A percentile compares a stretch with the other conserved stretches of the same genome.
phyloP scores from a whole-genome alignment of 2,888 invertebrate genomes.

The Ormyrus nitidulus region DNA sequence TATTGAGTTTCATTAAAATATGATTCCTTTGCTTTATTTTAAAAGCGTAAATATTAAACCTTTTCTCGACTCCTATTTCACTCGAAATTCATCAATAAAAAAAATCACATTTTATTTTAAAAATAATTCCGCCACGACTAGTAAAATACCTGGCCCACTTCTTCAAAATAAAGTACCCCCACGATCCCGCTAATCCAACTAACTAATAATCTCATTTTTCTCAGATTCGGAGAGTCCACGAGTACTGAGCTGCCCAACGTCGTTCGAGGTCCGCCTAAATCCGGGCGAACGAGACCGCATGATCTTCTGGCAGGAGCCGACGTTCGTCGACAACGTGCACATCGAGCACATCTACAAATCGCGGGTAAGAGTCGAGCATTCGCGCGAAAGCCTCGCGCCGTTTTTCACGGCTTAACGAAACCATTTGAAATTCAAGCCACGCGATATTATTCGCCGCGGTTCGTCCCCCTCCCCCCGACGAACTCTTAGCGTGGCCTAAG shows the following conservation, averaged over 20 bases:
- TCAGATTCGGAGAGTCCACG: slow-evolving; percentile 79
- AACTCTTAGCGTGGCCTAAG: slow-evolving; percentile 2
- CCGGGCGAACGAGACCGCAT: slow-evolving; percentile 78
- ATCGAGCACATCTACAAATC: slow-evolving; percentile 79
- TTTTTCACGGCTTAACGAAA: neutral
- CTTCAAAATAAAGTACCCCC: no score
- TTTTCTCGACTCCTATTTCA: neutral
- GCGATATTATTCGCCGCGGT: neutral
- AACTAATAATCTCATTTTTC: neutral
- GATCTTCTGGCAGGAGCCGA: slow-evolving; percentile 82
- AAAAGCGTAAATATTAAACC: no score
- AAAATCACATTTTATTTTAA: neutral
- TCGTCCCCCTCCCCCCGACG: neutral
- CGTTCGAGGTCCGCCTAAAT: slow-evolving; percentile 79
- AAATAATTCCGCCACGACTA: no score
- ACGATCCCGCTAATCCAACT: neutral
- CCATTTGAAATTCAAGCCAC: slow-evolving; percentile 35
- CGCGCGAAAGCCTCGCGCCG: neutral
- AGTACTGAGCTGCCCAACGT: slow-evolving; percentile 79
- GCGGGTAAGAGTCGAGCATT: slow-evolving; percentile 74
- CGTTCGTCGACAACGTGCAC: slow-evolving; percentile 79
- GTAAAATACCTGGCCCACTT: neutral
- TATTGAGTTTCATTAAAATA: no score
- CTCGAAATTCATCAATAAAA: neutral
- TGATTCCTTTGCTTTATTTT: no score